Evolutionary conservation across 2,888 invertebrate genomes (phyloP), one percentile per base, ranked within the genome.

Genomic region (Heliothis peltigera): DNA sequence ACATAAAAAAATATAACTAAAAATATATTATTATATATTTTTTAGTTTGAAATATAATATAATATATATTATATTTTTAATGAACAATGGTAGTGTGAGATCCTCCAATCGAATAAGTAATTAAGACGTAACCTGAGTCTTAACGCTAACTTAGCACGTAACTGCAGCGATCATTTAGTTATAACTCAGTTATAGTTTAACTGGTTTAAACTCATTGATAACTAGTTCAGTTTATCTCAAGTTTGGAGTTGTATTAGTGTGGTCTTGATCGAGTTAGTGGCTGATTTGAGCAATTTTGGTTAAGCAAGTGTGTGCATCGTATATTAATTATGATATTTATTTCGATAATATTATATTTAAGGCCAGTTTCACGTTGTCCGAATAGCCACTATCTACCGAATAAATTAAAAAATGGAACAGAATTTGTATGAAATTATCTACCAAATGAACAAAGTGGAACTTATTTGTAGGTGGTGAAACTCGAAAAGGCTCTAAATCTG

Each of bases 221-320:
- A 70, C 25, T 65, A 21, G 71, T 70, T 70, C 47, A 47, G 28
- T 63, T 44, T 71, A 62, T 18, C 18, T n/a, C 1, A 61, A 70
- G 8, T 70, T 65, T 35, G 70, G 12, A 68, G 46, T 17, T 3
- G 22, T 5, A 15, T 19, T 17, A 25, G 43, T 17, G 19, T 48
- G 25, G 48, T 70, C 70, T 57, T 21, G 32, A 61, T 65, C 25
- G 17, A 28, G 42, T 43, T 12, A 42, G 5, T 10, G 53, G 22
- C 7, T 42, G 42, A 42, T 5, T 6, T 17, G 22, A n/a, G n/a
- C 10, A n/a, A n/a, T 32, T 32, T 32, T 32, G 32, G 32, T 3
- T 32, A 32, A 12, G 32, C 12, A 32, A 32, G 12, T 32, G 12
- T 8, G 12, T 32, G 32, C 3, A 32, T 28, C 28, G 28, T 28